phyloP scores from a whole-genome alignment of 2,888 invertebrate species.

The Papilio elwesi region DNA sequence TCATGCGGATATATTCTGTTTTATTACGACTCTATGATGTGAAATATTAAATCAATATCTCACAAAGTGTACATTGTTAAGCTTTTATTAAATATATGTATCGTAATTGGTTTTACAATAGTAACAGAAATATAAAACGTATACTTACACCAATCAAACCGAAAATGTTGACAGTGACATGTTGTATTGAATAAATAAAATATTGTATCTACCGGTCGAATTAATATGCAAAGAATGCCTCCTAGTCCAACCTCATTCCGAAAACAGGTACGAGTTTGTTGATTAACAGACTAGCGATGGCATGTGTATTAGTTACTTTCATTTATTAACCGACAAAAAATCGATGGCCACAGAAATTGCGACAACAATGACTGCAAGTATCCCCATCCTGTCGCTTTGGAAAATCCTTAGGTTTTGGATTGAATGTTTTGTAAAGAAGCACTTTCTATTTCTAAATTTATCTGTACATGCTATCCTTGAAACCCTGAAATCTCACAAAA shows the following conservation, averaged over 20 bases:
- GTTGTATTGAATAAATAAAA: not conserved
- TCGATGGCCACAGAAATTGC: no score
- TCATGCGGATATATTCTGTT: no score
- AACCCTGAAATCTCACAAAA: no score
- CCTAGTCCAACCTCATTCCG: not conserved
- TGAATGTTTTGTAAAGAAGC: no score
- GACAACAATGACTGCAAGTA: no score
- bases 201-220: not conserved
- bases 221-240: slow-evolving; percentile 5
- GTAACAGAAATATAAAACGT: not conserved
- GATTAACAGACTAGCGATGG: not conserved
- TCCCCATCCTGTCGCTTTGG: no score
- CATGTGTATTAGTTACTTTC: slow-evolving; percentile 2
- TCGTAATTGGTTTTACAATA: not conserved
- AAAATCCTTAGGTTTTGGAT: no score
- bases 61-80: not conserved
- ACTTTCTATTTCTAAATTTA: no score
- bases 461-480: no score
- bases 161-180: slow-evolving; percentile 4
- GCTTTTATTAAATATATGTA: not conserved
- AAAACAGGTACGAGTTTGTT: not conserved
- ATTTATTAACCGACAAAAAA: not conserved
- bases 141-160: not conserved
- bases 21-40: no score
- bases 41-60: no score